These are phyloP conservation scores for Zhuqinia jingwanae DNA, from an alignment of 2,888 invertebrate species.

Conservation along the genomic window DNA sequence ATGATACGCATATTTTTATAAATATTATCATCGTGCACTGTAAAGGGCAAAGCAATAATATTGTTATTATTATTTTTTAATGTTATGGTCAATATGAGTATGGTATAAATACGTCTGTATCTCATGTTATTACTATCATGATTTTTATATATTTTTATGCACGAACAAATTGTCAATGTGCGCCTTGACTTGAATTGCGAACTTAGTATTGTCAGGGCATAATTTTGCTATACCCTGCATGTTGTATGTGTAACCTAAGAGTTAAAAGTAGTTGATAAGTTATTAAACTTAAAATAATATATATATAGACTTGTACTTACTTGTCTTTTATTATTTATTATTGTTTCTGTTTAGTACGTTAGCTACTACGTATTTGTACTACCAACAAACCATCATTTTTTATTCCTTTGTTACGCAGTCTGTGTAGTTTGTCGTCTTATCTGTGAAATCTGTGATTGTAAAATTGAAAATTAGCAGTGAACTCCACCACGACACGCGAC, in stretches of 20 bases:
- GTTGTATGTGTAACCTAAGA: background rate
- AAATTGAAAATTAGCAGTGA: constrained; percentile 51
- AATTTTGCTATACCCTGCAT: background rate
- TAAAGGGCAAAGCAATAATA: no score
- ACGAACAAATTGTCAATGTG: no score
- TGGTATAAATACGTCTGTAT: no score
- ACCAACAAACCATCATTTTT: background rate
- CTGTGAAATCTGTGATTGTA: constrained; percentile 39
- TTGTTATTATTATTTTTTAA: no score
- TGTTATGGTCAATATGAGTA: no score
- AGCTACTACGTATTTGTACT: background rate
- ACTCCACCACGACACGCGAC: constrained; percentile 29
- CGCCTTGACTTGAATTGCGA: no score
- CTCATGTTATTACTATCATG: no score
- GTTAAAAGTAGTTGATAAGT: constrained; percentile 3
- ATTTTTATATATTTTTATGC: no score
- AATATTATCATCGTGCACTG: no score
- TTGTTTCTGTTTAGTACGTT: background rate
- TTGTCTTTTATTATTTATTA: constrained; percentile 34
- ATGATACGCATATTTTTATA: no score
- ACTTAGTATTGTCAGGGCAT: no score
- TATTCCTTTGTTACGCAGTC: background rate
- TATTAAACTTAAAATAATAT: constrained; percentile 29
- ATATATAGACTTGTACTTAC: constrained; percentile 3
- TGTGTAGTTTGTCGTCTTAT: constrained; percentile 8